Percentiles rank a stretch among this genome's conserved stretches.
Evolutionary conservation across 2,113 vertebrate species (phyloP).

Genomic region (Larimichthys crocea): DNA sequence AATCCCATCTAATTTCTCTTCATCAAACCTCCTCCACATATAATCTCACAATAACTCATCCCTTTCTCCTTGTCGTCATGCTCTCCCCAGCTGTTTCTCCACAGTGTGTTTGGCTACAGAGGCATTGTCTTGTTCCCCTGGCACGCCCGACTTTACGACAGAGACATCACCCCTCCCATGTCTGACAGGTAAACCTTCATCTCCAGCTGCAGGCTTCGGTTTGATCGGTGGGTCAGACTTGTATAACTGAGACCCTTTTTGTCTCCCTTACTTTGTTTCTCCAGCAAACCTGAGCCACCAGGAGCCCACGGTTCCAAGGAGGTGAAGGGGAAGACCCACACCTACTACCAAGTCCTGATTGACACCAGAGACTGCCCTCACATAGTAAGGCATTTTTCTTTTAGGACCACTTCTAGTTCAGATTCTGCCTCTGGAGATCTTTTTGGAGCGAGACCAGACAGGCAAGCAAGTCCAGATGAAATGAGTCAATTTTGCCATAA

Average conservation of each 20-base stretch:
- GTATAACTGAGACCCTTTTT: not conserved
- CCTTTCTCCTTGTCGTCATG: constrained; percentile 31
- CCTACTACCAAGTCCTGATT: constrained; percentile 97
- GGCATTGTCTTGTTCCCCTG: constrained; percentile 97
- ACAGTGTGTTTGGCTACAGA: constrained; percentile 97
- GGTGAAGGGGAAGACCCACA: constrained; percentile 97
- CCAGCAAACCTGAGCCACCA: constrained; percentile 85
- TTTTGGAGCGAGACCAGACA: not conserved
- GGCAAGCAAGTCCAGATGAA: not conserved
- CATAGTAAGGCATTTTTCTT: constrained; percentile 88
- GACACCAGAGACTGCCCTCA: constrained; percentile 96
- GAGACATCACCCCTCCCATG: constrained; percentile 91
- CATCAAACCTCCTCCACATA: constrained; percentile 18
- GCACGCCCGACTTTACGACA: constrained; percentile 97
- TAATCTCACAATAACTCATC: constrained; percentile 42
- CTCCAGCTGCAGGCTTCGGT: not conserved
- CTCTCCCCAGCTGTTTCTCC: constrained; percentile 92
- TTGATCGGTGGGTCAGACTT: not conserved
- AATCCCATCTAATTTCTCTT: constrained; percentile 40
- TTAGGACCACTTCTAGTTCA: not conserved
- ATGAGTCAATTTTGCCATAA: not conserved
- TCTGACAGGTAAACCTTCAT: constrained; percentile 88
- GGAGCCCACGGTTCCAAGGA: constrained; percentile 93
- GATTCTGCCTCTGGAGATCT: not conserved
- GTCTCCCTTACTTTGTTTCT: not conserved